phyloP scores from a whole-genome alignment of 1,140 invertebrate genomes.

The Drosophila ogumai region DNA sequence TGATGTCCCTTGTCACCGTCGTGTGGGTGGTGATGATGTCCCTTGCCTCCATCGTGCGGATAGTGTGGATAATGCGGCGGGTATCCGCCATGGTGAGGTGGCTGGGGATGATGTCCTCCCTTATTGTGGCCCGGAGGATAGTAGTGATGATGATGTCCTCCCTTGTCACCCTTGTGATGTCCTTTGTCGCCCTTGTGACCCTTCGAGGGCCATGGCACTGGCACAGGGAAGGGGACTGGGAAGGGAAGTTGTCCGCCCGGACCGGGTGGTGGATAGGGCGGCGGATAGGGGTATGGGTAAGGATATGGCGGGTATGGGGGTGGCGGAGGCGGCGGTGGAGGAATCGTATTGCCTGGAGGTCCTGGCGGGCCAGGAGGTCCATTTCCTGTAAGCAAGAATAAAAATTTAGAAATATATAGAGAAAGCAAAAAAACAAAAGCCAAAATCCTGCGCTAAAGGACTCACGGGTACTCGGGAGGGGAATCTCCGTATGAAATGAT shows the following conservation, averaged over 20 bases:
- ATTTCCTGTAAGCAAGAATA: not conserved
- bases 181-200: slow-evolving; percentile 45
- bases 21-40: slow-evolving; percentile 8
- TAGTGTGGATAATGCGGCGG: slow-evolving; percentile 9
- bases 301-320: slow-evolving; percentile 18
- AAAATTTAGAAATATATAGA: too few relatives aligned
- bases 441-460: too few relatives aligned
- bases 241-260: slow-evolving; percentile 16
- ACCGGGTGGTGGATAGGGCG: slow-evolving; percentile 10
- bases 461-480: too few relatives aligned
- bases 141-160: slow-evolving; percentile 37
- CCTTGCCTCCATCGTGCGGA: slow-evolving; percentile 1
- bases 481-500: too few relatives aligned
- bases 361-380: slow-evolving; percentile 43
- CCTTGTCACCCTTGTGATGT: slow-evolving; percentile 40
- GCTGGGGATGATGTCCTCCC: slow-evolving; percentile 14
- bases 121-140: slow-evolving; percentile 28
- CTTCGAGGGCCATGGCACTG: slow-evolving; percentile 46
- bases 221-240: slow-evolving; percentile 37
- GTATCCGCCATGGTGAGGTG: slow-evolving; percentile 9
- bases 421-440: too few relatives aligned
- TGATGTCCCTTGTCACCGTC: slow-evolving; percentile 11
- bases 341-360: slow-evolving; percentile 21
- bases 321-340: not conserved
- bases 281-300: slow-evolving; percentile 2